A percentile compares a stretch with the other conserved stretches of the same genome.
phyloP scores from a whole-genome alignment of 2,888 invertebrate species.

The Calameuta idolon region DNA sequence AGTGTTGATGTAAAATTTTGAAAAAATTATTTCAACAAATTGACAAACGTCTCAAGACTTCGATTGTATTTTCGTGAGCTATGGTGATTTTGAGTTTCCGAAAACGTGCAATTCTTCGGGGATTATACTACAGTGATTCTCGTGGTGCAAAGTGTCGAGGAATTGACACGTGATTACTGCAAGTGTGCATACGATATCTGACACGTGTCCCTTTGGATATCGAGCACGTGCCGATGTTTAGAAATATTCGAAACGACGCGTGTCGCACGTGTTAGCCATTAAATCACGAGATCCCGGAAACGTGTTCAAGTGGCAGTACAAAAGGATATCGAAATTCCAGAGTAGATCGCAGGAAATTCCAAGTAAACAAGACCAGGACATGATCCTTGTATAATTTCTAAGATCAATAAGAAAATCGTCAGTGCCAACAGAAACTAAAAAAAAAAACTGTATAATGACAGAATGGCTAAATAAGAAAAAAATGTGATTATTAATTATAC shows the following conservation, averaged over 20 bases:
- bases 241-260: slow-evolving; percentile 45
- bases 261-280: slow-evolving; percentile 24
- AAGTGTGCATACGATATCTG: slow-evolving; percentile 13
- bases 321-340: slow-evolving; percentile 9
- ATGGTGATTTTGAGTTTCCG: neutral
- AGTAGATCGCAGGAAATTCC: neutral
- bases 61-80: neutral
- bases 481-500: neutral
- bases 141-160: slow-evolving; percentile 1
- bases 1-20: too few relatives aligned
- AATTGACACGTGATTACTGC: slow-evolving; percentile 15
- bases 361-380: neutral
- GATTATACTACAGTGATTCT: neutral
- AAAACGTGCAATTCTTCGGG: neutral
- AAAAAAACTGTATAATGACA: neutral
- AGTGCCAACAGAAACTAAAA: neutral
- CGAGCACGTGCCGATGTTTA: slow-evolving; percentile 56
- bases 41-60: too few relatives aligned
- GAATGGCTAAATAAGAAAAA: neutral
- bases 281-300: neutral
- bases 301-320: slow-evolving; percentile 11
- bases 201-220: slow-evolving; percentile 25
- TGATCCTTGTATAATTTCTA: neutral
- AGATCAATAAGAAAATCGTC: neutral
- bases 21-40: too few relatives aligned